Evolutionary conservation across 2,113 vertebrate genomes (phyloP).

Genomic region (Brachypteracias leptosomus): DNA sequence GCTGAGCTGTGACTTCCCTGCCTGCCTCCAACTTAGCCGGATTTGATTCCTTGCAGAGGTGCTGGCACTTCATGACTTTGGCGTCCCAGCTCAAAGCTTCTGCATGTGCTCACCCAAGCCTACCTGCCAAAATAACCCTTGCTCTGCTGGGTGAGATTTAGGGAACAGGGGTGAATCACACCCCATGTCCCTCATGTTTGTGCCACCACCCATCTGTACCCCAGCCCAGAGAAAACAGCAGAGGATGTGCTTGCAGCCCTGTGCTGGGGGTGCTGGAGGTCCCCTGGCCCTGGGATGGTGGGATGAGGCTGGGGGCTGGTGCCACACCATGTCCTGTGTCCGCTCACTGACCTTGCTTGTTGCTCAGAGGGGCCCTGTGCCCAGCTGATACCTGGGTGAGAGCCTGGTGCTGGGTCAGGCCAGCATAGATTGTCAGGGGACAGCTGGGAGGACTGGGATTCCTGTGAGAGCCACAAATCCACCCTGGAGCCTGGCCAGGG

Average conservation of each 20-base stretch:
- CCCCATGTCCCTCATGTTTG: background rate
- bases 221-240: background rate
- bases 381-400: background rate
- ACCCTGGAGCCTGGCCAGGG: slow-evolving; percentile 19
- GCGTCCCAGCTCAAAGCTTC: background rate
- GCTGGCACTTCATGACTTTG: background rate
- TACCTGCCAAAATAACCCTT: background rate
- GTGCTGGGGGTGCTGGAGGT: background rate
- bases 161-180: accelerated
- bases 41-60: background rate
- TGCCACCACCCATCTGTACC: background rate
- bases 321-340: accelerated
- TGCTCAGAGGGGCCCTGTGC: accelerated
- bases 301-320: background rate
- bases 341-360: background rate
- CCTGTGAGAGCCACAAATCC: slow-evolving; percentile 39
- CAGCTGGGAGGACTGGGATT: slow-evolving; percentile 59
- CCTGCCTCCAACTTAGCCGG: accelerated
- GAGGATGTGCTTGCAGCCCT: background rate
- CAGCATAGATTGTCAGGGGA: slow-evolving; percentile 37
- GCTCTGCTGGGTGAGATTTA: accelerated
- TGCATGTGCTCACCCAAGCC: accelerated
- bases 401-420: background rate
- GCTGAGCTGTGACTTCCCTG: background rate
- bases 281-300: too few relatives aligned